Conservation (phyloP, 2,888 invertebrate genomes). For the Netelia inedita region DNA sequence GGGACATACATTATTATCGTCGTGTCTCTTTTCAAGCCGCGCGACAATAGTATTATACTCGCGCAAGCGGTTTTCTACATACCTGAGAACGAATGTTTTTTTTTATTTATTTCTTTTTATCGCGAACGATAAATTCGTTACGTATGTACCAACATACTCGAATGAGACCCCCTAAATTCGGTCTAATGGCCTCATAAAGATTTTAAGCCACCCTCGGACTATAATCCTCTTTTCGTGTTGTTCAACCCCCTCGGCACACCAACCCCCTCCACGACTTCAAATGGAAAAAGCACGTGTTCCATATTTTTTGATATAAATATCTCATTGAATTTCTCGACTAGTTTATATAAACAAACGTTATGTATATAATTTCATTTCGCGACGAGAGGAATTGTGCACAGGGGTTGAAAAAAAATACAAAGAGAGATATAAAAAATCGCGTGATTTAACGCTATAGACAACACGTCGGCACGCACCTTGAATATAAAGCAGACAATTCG, state of each 20-base stretch:
- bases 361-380: too few species aligned
- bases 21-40: constrained; percentile 5
- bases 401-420: constrained; percentile 44
- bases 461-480: constrained; percentile 60
- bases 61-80: background rate
- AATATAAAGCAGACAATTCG: constrained; percentile 61
- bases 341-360: too few species aligned
- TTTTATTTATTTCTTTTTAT: background rate
- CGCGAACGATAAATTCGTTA: constrained; percentile 3
- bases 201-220: background rate
- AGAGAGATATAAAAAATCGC: constrained; percentile 45
- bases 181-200: constrained; percentile 66
- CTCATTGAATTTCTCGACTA: background rate
- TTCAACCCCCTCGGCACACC: constrained; percentile 6
- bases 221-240: background rate
- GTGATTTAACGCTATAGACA: constrained; percentile 64
- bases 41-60: constrained; percentile 22
- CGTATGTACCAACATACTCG: constrained; percentile 27
- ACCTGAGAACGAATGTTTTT: background rate
- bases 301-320: constrained; percentile 1
- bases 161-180: constrained; percentile 55
- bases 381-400: constrained; percentile 44
- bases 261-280: constrained; percentile 17
- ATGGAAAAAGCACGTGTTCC: background rate
- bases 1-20: constrained; percentile 38